Conservation (phyloP, 2,797 vertebrate species). For the Anabacerthia variegaticeps region DNA sequence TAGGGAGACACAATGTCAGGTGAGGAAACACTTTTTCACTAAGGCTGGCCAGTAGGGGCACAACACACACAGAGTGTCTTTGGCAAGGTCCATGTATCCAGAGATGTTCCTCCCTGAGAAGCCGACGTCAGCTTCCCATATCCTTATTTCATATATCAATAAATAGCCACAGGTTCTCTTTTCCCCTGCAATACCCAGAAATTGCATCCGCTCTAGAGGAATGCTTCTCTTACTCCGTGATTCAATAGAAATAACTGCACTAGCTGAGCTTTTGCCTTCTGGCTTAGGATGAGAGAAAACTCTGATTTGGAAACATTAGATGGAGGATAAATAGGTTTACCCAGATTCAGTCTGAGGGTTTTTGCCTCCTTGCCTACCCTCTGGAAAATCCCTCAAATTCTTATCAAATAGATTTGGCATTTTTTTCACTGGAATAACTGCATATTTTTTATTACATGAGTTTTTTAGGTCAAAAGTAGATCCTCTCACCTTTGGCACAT, state of each 20-base stretch:
- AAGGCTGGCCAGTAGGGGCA: background rate
- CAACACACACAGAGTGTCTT: background rate
- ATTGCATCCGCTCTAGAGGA: background rate
- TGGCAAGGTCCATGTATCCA: background rate
- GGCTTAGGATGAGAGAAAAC: background rate
- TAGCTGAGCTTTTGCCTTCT: background rate
- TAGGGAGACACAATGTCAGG: accelerated
- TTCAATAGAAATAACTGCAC: background rate
- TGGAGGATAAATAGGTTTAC: background rate
- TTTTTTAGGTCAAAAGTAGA: background rate
- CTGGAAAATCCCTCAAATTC: background rate
- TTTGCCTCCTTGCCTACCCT: background rate
- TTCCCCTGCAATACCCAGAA: background rate
- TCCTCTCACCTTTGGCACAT: background rate
- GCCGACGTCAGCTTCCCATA: background rate
- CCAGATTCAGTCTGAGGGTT: background rate
- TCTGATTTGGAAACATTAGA: background rate
- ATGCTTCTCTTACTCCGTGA: background rate
- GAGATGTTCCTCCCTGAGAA: background rate
- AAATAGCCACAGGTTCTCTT: background rate
- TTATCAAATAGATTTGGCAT: background rate
- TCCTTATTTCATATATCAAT: background rate
- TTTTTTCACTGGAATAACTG: background rate
- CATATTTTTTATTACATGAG: background rate
- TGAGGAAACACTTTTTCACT: background rate